Evolutionary conservation across 2,888 invertebrate genomes (phyloP), one percentile per base, ranked within the genome.

Genomic region (Argyresthia albistria): DNA sequence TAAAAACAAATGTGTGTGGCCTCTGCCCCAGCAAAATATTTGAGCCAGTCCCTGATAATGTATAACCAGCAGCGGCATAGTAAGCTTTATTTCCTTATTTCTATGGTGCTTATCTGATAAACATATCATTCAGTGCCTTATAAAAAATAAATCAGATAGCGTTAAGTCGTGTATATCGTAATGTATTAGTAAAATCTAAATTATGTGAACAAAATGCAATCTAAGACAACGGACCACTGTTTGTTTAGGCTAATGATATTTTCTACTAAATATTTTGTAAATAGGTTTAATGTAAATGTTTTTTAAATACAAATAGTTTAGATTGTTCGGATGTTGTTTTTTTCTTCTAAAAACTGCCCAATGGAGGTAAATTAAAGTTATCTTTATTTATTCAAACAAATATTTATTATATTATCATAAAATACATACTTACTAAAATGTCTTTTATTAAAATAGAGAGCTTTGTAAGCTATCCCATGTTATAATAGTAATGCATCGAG

Each of bases 401-500:
- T 25, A 25, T 25, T 25, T 25, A 25, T 25, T 25, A 25, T 25
- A 25, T 25, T 25, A 25, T 25, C 25, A 25, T 2, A 39, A 46
- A 50, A 46, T 35, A 8, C 50, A 46, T 50, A 46, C 46, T 35
- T 25, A 53, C 10, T 39, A 50, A 46, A 53, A 53, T 53, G 53
- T 46, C 49, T 43, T 25, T 53, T 12, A 50, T 46, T 47, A 50
- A 50, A 57, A 55, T 58, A 61, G 60, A 62, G 60, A 62, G 62
- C 62, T 62, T 59, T 57, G 52, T 14, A 62, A 62, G 62, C 60
- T 52, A 56, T 57, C 53, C 53, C 46, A 3, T 47, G 50, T 51
- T 54, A 51, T 39, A 49, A 2, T 25, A 25, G 25, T 25, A 25
- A 25, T 25, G 25, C 25, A 6, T 25, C 25, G 25, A 25, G 25